These are phyloP conservation scores for Napeogenes inachia DNA, from an alignment of 2,888 invertebrate species.

Conservation along the genomic window DNA sequence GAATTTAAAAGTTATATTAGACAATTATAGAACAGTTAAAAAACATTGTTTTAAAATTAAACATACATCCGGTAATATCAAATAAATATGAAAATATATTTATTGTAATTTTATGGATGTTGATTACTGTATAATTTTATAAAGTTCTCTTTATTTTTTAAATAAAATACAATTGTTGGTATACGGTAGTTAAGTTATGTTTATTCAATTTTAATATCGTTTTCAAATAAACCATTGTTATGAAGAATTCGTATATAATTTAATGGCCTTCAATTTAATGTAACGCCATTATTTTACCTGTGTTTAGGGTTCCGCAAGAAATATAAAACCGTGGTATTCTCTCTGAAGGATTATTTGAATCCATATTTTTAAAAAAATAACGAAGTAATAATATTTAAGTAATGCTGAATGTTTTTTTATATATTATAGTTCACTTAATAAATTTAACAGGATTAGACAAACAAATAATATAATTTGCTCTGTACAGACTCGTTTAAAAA, in stretches of 20 bases:
- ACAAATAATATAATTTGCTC: not conserved
- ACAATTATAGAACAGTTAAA: too few species aligned
- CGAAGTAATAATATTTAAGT: too few species aligned
- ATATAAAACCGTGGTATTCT: not conserved
- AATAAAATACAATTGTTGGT: not conserved
- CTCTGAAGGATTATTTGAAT: not conserved
- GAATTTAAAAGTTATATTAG: too few species aligned
- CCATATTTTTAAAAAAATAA: not conserved
- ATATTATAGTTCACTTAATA: not conserved
- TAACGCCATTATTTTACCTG: not conserved
- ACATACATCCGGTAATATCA: too few species aligned
- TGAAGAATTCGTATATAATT: constrained; percentile 4
- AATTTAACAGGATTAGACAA: not conserved
- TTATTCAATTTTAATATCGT: not conserved
- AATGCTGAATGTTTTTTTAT: too few species aligned
- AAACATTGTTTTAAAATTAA: too few species aligned
- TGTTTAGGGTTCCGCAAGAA: not conserved
- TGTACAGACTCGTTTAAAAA: not conserved
- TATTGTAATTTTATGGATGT: too few species aligned
- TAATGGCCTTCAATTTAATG: constrained; percentile 1
- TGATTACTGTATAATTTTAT: too few species aligned
- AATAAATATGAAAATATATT: too few species aligned
- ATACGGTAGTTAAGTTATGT: not conserved
- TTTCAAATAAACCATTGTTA: constrained; percentile 4
- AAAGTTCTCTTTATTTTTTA: not conserved